phyloP scores from a whole-genome alignment of 2,888 invertebrate species.

The Hypsopygia costalis region DNA sequence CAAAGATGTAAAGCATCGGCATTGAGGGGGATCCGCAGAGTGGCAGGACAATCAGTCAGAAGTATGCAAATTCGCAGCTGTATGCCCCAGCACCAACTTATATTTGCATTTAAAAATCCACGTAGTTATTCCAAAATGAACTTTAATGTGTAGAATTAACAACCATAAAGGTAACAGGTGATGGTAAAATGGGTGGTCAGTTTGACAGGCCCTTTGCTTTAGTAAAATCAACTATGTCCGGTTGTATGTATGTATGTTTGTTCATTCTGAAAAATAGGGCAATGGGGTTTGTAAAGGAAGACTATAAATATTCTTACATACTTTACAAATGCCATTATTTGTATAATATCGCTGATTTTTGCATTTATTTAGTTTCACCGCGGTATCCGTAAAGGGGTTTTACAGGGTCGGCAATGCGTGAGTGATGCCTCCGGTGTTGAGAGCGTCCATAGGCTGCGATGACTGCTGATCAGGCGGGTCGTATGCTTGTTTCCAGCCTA shows the following conservation, averaged over 20 bases:
- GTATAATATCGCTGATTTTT: no score
- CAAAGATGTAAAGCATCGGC: conserved; percentile 7
- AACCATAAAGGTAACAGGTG: not conserved
- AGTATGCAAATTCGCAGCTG: conserved; percentile 49
- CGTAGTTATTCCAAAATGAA: not conserved
- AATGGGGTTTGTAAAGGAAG: not conserved
- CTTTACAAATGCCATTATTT: no score
- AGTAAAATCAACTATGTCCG: conserved; percentile 4
- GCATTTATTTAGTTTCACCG: no score
- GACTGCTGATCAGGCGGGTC: no score
- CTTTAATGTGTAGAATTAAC: not conserved
- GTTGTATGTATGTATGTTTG: not conserved
- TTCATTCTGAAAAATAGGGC: conserved; percentile 5
- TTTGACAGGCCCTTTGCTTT: not conserved
- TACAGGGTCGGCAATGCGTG: no score
- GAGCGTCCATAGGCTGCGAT: no score
- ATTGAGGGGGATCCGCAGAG: conserved; percentile 11
- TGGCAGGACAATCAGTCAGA: conserved; percentile 52
- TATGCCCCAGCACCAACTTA: conserved; percentile 8
- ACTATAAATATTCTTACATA: not conserved
- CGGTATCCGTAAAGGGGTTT: no score
- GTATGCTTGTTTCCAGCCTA: no score
- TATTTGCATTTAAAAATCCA: not conserved
- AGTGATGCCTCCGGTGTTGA: no score
- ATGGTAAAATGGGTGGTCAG: not conserved